A percentile compares a stretch with the other conserved stretches of the same genome.
Evolutionary conservation across 2,888 invertebrate species (phyloP).

Genomic region (Perizoma affinitatum): DNA sequence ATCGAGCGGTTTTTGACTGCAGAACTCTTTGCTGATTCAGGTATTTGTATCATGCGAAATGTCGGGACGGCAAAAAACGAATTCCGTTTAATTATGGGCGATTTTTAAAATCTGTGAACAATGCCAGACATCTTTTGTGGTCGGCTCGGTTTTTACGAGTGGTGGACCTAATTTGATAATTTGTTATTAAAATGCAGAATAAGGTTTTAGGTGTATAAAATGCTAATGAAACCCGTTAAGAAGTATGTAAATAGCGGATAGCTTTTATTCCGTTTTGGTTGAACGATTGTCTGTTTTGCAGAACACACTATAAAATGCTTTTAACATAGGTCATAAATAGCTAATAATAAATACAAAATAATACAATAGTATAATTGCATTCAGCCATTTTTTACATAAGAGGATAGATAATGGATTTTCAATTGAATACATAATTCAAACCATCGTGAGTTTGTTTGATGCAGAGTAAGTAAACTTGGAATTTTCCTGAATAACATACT

Average conservation of each 20-base stretch:
- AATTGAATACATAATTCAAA: no score
- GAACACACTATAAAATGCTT: no score
- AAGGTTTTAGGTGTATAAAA: conserved; percentile 35
- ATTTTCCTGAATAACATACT: no score
- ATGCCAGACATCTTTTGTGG: conserved; percentile 77
- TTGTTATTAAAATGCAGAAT: conserved; percentile 68
- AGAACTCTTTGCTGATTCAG: conserved; percentile 56
- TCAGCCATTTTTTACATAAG: no score
- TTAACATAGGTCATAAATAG: no score
- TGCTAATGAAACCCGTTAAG: conserved; percentile 47
- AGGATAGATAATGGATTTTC: no score
- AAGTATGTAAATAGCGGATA: conserved; percentile 37
- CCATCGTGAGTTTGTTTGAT: no score
- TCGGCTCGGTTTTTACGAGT: conserved; percentile 62
- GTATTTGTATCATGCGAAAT: conserved; percentile 80
- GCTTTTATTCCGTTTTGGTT: conserved; percentile 21
- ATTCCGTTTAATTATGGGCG: conserved; percentile 84
- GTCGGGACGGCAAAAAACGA: conserved; percentile 66
- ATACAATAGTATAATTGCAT: no score
- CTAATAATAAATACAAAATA: no score
- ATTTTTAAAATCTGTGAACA: conserved; percentile 84
- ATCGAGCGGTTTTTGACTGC: conserved; percentile 66
- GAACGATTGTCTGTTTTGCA: conserved; percentile 9
- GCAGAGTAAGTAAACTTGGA: no score
- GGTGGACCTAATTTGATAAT: conserved; percentile 80